A percentile compares a stretch with the other conserved stretches of the same genome.
Conservation (phyloP, 2,797 vertebrate species). For the Tangara arthus region DNA sequence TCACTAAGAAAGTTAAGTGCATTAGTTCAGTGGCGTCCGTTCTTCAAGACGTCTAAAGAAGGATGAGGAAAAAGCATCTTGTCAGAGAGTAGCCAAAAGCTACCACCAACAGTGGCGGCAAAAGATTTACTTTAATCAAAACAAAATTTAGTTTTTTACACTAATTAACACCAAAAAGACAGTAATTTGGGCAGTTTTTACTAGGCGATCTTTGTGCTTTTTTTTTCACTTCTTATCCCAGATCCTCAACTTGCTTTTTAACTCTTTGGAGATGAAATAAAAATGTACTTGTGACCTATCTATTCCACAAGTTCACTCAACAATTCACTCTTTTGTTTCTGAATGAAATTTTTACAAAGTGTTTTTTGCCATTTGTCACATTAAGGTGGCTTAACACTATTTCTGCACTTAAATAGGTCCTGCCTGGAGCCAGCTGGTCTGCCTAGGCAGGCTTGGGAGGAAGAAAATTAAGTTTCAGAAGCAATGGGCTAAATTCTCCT, state of each 20-base stretch:
- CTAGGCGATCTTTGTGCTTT: background rate
- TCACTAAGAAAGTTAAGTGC: constrained; percentile 60
- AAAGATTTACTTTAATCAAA: constrained; percentile 31
- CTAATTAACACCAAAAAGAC: constrained; percentile 38
- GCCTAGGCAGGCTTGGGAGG: constrained; percentile 13
- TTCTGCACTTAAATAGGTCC: constrained; percentile 22
- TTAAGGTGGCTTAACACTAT: constrained; percentile 3
- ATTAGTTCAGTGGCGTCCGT: constrained; percentile 2
- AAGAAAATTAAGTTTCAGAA: constrained; percentile 56
- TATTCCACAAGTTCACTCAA: background rate
- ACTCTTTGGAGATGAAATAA: background rate
- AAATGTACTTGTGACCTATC: background rate
- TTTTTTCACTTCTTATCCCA: background rate
- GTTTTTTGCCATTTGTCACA: constrained; percentile 43
- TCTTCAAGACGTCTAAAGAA: constrained; percentile 41
- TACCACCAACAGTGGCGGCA: background rate
- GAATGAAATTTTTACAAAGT: constrained; percentile 1
- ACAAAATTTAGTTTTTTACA: constrained; percentile 47
- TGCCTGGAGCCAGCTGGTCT: constrained; percentile 46
- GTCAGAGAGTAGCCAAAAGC: constrained; percentile 32
- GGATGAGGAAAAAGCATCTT: constrained; percentile 39
- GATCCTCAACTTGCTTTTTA: background rate
- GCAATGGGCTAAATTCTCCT: constrained; percentile 50
- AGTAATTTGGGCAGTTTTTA: constrained; percentile 10
- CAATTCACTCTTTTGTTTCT: background rate